These are phyloP conservation scores for Vulpes lagopus DNA, from an alignment of 2,113 vertebrate genomes.

Conservation along the genomic window DNA sequence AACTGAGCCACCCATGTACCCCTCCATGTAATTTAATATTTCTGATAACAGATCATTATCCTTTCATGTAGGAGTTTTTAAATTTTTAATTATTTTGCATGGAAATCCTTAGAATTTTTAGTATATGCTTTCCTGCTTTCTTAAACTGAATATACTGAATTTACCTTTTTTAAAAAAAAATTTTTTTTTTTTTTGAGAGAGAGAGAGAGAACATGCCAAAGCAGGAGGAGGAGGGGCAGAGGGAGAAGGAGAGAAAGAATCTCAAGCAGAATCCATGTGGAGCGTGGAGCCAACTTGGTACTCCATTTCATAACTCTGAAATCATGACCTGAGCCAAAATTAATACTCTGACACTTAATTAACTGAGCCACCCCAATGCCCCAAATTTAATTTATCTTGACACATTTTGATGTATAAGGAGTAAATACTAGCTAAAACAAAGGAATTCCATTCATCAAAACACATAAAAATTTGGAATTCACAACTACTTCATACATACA, in stretches of 20 bases:
- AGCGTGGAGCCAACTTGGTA: neutral
- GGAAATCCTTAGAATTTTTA: conserved; percentile 41
- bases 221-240: neutral
- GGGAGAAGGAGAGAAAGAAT: neutral
- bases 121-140: conserved; percentile 25
- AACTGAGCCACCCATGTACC: neutral
- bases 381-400: conserved; percentile 6
- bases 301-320: neutral
- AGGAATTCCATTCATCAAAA: conserved; percentile 37
- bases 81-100: conserved; percentile 47
- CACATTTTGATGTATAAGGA: conserved; percentile 40
- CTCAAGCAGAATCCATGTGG: neutral
- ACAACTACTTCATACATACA: neutral
- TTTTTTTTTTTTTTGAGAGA: neutral
- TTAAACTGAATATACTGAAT: conserved; percentile 1
- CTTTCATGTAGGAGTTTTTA: neutral
- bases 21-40: neutral
- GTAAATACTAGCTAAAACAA: conserved; percentile 34
- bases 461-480: conserved; percentile 46
- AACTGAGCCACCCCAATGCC: neutral
- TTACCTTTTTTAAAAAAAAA: neutral
- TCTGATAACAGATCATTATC: neutral
- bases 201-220: neutral
- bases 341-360: neutral
- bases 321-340: neutral